phyloP scores from a whole-genome alignment of 2,113 vertebrate species.

The Ursus arctos region DNA sequence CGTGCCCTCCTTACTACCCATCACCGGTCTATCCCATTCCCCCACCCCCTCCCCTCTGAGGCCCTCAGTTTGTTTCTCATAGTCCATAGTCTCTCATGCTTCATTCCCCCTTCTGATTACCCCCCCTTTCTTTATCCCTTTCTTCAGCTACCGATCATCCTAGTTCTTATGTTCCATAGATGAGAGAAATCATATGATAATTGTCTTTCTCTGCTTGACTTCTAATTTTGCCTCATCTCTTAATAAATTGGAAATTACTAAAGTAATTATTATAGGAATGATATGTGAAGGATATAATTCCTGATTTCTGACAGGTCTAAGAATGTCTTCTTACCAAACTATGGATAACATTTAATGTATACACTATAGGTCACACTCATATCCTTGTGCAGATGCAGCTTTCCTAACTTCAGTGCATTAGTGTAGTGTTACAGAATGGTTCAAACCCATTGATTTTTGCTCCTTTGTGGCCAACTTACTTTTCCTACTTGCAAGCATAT shows the following conservation, averaged over 20 bases:
- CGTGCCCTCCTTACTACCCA: too few relatives aligned
- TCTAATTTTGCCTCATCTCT: background rate
- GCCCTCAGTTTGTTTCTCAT: too few relatives aligned
- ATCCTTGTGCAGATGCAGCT: background rate
- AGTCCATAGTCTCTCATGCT: too few relatives aligned
- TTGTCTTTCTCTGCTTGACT: too few relatives aligned
- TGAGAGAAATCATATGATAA: too few relatives aligned
- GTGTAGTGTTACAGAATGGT: background rate
- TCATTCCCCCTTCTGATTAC: too few relatives aligned
- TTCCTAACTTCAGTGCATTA: background rate
- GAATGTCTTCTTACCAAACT: background rate
- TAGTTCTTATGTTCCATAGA: too few relatives aligned
- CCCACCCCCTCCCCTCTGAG: too few relatives aligned
- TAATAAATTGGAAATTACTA: conserved; percentile 25
- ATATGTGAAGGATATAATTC: background rate
- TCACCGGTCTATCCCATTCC: too few relatives aligned
- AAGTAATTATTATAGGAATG: background rate
- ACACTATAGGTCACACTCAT: conserved; percentile 6
- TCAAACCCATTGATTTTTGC: conserved; percentile 36
- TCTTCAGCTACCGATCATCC: too few relatives aligned
- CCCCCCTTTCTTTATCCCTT: too few relatives aligned
- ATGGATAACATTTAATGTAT: background rate
- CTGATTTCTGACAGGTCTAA: conserved; percentile 18
- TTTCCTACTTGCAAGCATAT: background rate
- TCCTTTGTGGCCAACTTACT: conserved; percentile 25